Base-by-base conservation (phyloP, 2,797 vertebrate species). In the Eupleurogrammus muticus region DNA sequence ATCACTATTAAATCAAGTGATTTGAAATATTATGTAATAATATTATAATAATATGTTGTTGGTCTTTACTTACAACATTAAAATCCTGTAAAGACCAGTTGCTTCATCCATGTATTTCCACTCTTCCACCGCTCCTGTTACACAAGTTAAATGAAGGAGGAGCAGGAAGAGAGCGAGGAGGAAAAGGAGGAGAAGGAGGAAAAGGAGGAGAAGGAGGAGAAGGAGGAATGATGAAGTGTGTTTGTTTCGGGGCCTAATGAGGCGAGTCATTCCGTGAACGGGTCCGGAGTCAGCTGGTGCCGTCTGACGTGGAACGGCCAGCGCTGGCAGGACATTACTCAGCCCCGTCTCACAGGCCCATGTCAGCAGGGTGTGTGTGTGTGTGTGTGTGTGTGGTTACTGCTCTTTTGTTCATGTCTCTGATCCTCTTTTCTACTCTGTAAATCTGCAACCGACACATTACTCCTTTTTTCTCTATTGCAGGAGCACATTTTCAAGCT, bases 401-500 rank as follows among this genome's bases (percentile, higher is more conserved):
- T 50, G 19, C n/a, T 23, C n/a, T 10, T 61, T 38, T 19, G 23
- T 66, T 36, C 24, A 40, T 5, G 24, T 48, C 5, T 48, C 8
- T 54, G 17, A 52, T 53, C 21, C 38, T 21, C 56, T n/a, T 54
- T 47, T 46, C 52, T 53, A 11, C 5, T 44, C 42, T 24, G 10
- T 44, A 19, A 32, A 49, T 40, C 42, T 3, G 36, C 20, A 11
- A 24, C 47, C 40, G 38, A 62, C 62, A 7, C 13, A 16, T 47
- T n/a, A 20, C 69, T 77, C 60, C 73, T 20, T 44, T 36, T 51
- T 40, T 55, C 16, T 84, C 63, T 81, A 1, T 86, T 92, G 74
- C 93, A 98, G 97, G 96, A 97, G 86, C 97, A 98, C 93, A 98
- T 98, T 92, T 98, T 97, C 91, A 97, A 98, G 91, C 91, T 98